Evolutionary conservation across 2,113 vertebrate genomes (phyloP), one percentile per base, ranked within the genome.

Genomic region (Podocnemis expansa): DNA sequence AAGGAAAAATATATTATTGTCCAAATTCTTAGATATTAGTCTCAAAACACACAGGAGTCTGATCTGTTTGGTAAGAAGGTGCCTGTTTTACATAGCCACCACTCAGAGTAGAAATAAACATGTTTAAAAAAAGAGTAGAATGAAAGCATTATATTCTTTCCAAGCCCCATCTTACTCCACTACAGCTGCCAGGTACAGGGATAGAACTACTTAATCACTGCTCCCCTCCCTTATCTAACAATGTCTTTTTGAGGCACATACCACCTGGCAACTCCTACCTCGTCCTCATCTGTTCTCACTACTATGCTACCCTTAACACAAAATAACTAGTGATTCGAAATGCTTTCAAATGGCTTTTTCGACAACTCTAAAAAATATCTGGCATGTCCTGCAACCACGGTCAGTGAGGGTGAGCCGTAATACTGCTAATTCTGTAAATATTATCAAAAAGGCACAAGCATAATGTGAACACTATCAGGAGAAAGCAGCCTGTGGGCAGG

Each of bases 351-450:
- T 0, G 0, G 7, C 47, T 16, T 58, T 80, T 82, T 78, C 75
- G 85, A 78, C 21, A 94, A 27, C 2, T 25, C 49, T 6, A 21
- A 1, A 21, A 52, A 58, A 91, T 29, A 79, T 21, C 13, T 1
- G 2, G 21, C 2, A 9, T 25, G n/a, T 63, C 25, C n/a, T 0
- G 0, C 22, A 84, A n/a, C 55, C n/a, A 51, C 0, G 3, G 27
- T 29, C 4, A 1, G 1, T 8, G 2, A 2, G 21, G 22, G 2
- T 3, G 49, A 78, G 84, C 29, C 34, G 4, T 8, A 78, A 43
- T n/a, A 88, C 43, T 0, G 0, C 1, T 3, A 90, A 38, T 45
- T 80, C 75, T 83, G 27, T 11, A 0, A 0, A 12, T 1, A 1
- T 52, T 67, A 84, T 3, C 0, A 0, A n/a, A 0, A 1, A 88